Evolutionary conservation across 2,797 vertebrate species (phyloP), one percentile per base, ranked within the genome.

Genomic region (Nannoperca obscura): DNA sequence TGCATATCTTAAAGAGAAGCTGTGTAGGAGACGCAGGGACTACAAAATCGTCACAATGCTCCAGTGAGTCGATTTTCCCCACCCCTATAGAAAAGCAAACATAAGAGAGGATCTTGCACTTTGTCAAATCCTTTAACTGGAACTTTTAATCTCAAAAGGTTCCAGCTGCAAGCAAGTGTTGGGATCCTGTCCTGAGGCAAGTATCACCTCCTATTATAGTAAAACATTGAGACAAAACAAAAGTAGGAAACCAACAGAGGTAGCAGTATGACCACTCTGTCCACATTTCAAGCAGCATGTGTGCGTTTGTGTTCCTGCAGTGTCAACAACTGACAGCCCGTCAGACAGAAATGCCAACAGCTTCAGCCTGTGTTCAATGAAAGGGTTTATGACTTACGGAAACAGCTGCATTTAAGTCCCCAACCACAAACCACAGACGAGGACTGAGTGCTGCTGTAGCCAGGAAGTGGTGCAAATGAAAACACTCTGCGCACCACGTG

Each of bases 391-490:
- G 24, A 0, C 50, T 24, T 3, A 60, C 2, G 1, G 34, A 67
- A 71, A 46, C 9, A 0, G 19, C 24, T 44, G 24, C 73, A 50
- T 32, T 49, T 27, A 44, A 20, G 14, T 15, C 5, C 1, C 2
- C 19, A 2, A 64, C 63, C 67, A 27, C 42, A 62, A 22, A 65
- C 53, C 66, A 47, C n/a, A 0, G 44, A 32, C 0, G 0, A 32
- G 14, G 14, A 14, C 4, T 2, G 11, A 61, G 60, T 5, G 32
- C 7, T 4, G 42, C 14, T 40, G 38, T 12, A 40, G 12, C 3
- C 38, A 40, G 38, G 58, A 81, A 63, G 75, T 60, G 46, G 57
- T 38, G 32, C 36, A n/a, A 19, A 54, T 47, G 3, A n/a, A 54
- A 76, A 62, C 68, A 20, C 52, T 38, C 34, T 11, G 13, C 30